Evolutionary conservation across 1,140 invertebrate species (phyloP).

Genomic region (Phymastichus coffea): DNA sequence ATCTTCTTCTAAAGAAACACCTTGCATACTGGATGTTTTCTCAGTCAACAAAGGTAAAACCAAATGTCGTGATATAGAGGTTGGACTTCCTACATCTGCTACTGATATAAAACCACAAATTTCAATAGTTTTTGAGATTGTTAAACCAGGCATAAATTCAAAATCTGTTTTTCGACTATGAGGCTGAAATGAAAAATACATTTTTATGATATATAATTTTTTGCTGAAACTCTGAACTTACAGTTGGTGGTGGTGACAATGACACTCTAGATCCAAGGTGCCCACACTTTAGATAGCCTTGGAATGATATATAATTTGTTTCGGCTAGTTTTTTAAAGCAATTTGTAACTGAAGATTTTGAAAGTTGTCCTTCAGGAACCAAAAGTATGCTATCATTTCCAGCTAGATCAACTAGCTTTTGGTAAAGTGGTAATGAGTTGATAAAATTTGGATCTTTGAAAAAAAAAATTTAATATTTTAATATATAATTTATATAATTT

Average conservation of each 20-base stretch:
- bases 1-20: slow-evolving; percentile 59
- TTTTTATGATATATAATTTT: slow-evolving; percentile 6
- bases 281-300: slow-evolving; percentile 75
- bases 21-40: slow-evolving; percentile 61
- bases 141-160: slow-evolving; percentile 59
- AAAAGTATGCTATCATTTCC: slow-evolving; percentile 66
- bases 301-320: slow-evolving; percentile 76
- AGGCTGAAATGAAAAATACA: slow-evolving; percentile 51
- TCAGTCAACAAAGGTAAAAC: slow-evolving; percentile 70
- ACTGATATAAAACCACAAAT: slow-evolving; percentile 84
- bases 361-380: slow-evolving; percentile 62
- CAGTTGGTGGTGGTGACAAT: slow-evolving; percentile 75
- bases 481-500: slow-evolving; percentile 5
- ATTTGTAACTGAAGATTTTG: slow-evolving; percentile 62
- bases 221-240: slow-evolving; percentile 48
- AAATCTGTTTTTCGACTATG: slow-evolving; percentile 68
- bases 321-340: slow-evolving; percentile 75
- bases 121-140: slow-evolving; percentile 68
- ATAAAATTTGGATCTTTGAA: slow-evolving; percentile 43
- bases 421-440: slow-evolving; percentile 45
- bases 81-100: slow-evolving; percentile 88
- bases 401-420: slow-evolving; percentile 61
- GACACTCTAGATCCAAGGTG: slow-evolving; percentile 72
- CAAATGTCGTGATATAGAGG: slow-evolving; percentile 85
- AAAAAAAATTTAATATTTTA: slow-evolving; percentile 16